Evolutionary conservation across 2,113 vertebrate genomes (phyloP).

Genomic region (Dasyornis broadbenti): DNA sequence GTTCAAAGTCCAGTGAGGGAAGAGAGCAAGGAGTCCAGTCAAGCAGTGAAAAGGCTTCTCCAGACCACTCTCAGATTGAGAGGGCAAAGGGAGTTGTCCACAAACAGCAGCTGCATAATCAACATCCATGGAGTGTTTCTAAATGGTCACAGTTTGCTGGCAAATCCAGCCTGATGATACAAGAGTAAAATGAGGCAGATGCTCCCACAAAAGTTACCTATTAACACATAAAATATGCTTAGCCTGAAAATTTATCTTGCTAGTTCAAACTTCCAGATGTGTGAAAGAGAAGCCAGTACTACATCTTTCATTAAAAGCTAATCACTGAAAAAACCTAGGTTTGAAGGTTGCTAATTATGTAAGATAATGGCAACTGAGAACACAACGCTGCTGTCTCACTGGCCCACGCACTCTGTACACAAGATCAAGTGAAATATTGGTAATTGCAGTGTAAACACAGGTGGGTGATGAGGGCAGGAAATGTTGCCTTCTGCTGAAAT

Average conservation of each 20-base stretch:
- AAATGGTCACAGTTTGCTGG: neutral
- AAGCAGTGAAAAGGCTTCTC: neutral
- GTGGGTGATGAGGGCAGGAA: neutral
- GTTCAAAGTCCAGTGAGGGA: neutral
- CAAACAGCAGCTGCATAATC: neutral
- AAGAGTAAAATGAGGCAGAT: neutral
- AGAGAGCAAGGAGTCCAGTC: neutral
- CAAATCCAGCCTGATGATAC: neutral
- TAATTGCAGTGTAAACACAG: conserved; percentile 9
- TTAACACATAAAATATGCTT: neutral
- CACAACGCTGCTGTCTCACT: neutral
- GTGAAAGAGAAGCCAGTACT: neutral
- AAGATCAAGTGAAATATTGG: neutral
- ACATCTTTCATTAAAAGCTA: neutral
- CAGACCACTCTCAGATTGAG: neutral
- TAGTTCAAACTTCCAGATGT: neutral
- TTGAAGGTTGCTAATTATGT: neutral
- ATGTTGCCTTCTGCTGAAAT: neutral
- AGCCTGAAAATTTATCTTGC: neutral
- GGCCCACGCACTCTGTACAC: neutral
- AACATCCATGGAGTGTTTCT: neutral
- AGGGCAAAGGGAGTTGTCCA: neutral
- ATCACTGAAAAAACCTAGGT: neutral
- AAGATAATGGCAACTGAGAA: neutral
- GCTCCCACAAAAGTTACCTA: neutral